Percentiles rank a stretch among this genome's conserved stretches.
These are phyloP conservation scores for Adrianichthys oophorus DNA, from an alignment of 2,797 vertebrate species.

Conservation along the genomic window DNA sequence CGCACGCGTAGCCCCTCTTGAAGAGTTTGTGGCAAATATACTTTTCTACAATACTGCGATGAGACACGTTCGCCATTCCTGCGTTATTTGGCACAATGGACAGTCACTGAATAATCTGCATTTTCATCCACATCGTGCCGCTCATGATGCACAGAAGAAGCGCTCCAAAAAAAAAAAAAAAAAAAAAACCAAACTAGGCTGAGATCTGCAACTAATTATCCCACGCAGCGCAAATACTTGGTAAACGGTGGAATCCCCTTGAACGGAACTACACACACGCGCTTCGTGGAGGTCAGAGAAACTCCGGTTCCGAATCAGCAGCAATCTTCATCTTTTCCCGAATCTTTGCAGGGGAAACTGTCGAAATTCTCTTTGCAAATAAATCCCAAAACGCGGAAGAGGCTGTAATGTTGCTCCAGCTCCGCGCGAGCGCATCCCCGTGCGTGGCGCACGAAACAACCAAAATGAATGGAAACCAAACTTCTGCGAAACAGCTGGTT, in stretches of 20 bases:
- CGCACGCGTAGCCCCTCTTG: constrained; percentile 90
- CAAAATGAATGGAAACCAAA: constrained; percentile 50
- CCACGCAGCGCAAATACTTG: constrained; percentile 27
- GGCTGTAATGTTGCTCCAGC: constrained; percentile 52
- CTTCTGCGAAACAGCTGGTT: constrained; percentile 45
- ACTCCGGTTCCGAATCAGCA: constrained; percentile 36
- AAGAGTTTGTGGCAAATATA: constrained; percentile 96
- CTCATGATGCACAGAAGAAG: constrained; percentile 16
- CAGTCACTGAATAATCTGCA: constrained; percentile 55
- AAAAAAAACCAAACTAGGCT: constrained; percentile 24
- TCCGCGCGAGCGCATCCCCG: constrained; percentile 53
- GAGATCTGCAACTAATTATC: constrained; percentile 26
- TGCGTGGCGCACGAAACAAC: constrained; percentile 44
- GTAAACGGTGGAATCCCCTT: constrained; percentile 12
- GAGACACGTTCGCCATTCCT: constrained; percentile 80
- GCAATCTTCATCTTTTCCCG: constrained; percentile 50
- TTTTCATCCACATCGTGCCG: constrained; percentile 32
- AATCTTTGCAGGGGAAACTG: constrained; percentile 46
- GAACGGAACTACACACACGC: background rate
- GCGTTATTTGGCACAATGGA: constrained; percentile 56
- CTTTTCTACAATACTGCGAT: constrained; percentile 91
- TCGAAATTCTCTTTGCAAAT: constrained; percentile 63
- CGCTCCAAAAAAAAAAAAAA: background rate
- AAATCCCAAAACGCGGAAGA: constrained; percentile 77
- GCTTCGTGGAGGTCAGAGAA: constrained; percentile 36